Evolutionary conservation across 2,797 vertebrate species (phyloP), one percentile per base, ranked within the genome.

Genomic region (Chrosomus eos): DNA sequence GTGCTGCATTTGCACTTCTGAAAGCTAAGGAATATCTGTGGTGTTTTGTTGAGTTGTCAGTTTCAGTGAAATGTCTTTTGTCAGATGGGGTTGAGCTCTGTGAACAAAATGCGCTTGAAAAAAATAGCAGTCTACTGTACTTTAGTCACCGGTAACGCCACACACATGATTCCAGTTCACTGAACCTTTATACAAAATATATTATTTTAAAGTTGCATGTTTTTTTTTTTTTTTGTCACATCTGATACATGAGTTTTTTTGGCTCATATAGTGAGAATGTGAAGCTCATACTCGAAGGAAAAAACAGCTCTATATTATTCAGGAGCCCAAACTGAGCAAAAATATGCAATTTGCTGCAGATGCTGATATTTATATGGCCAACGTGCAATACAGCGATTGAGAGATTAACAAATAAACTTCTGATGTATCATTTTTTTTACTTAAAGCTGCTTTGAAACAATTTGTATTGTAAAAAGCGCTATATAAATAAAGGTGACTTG

Each of bases 51-150:
- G 53, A 71, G 48, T 53, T 82, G 62, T 72, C 45, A 55, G 80
- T 58, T 68, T 58, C 66, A 40, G 67, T 58, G 72, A 64, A 48
- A 64, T 68, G 43, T 53, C 60, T 84, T 64, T 77, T 78, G 62
- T 80, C 51, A 51, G 76, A 51, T 67, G 43, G 19, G 53, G 67
- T 60, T 85, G 38, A 40, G 66, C 77, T 36, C 70, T 73, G n/a
- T 10, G 28, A 33, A 19, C 21, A 31, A 74, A 31, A 48, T 33
- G 72, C 48, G 31, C 48, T 55, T 36, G 31, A 76, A 33, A 75
- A 75, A 76, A 38, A 76, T 7, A 58, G 31, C 51, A 38, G 51
- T 75, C 11, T 55, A 58, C 51, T 38, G 51, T 64, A 28, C 5
- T 64, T 62, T 31, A 64, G 13, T 64, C n/a, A 62, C 58, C 13